These are phyloP conservation scores for Pan troglodytes DNA, from an alignment of 2,113 vertebrate genomes.

Conservation along the genomic window NHGRI_mPanTro3-v2.1_pri NC_072404.2:164312501-164313000, in stretches of 20 bases:
- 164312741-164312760: conserved; percentile 90
- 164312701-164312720: conserved; percentile 93
- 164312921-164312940: no score
- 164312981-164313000: no score
- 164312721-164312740: conserved; percentile 88
- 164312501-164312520: conserved; percentile 86
- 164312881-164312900: no score
- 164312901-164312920: no score
- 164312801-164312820: conserved; percentile 89
- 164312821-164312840: neutral
- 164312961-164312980: no score
- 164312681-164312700: conserved; percentile 92
- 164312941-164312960: no score
- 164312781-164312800: conserved; percentile 85
- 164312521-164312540: conserved; percentile 88
- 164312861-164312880: no score
- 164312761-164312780: conserved; percentile 89
- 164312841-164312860: no score
- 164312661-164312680: conserved; percentile 91
- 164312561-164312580: conserved; percentile 87
- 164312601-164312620: conserved; percentile 86
- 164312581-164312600: conserved; percentile 90
- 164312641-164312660: conserved; percentile 93
- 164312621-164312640: conserved; percentile 92
- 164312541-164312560: conserved; percentile 87